Base-by-base conservation (phyloP, 2,888 invertebrate species). In the Aphodius granarius region DNA sequence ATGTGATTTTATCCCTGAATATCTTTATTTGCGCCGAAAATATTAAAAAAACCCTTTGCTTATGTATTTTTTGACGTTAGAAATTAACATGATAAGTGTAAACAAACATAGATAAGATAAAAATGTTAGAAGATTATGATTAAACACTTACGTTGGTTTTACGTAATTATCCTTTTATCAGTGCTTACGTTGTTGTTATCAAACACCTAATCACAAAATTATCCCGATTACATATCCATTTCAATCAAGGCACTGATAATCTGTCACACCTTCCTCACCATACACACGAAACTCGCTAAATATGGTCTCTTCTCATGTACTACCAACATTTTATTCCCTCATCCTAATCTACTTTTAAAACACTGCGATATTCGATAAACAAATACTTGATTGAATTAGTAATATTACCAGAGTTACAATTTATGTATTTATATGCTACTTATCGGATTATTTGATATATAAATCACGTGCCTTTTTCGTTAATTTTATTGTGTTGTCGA, bases 241-340 rank as follows among this genome's bases (percentile, higher is more conserved):
- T 72, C 15, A 72, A 66, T 18, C 72, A 19, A 22, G 5, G 6
- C 63, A 63, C 43, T 62, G 18, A 62, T 18, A 72, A 15, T 43
- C 63, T 62, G 72, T 72, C 72, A 72, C 72, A 72, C 72, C 72
- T 72, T 63, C 63, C 23, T 43, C 72, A 43, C 72, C 43, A 43
- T 13, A 43, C 43, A 43, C 43, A 43, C 43, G 4, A 43, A 43
- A 43, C 43, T 43, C 43, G 13, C 43, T 43, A 43, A 43, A 43
- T 43, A 43, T 43, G 43, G 43, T 6, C 43, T 43, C 43, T 43
- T 43, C 43, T 43, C 3, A 3, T 43, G 43, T 0, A 2, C 43
- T 43, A 13, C 43, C 43, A 43, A 43, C 43, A 9, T 43, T 43
- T 3, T 6, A 43, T 43, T 0, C 9, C 43, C 13, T 1, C 43